Conservation (phyloP, 2,888 invertebrate species). For the Sminthurides aquaticus region DNA sequence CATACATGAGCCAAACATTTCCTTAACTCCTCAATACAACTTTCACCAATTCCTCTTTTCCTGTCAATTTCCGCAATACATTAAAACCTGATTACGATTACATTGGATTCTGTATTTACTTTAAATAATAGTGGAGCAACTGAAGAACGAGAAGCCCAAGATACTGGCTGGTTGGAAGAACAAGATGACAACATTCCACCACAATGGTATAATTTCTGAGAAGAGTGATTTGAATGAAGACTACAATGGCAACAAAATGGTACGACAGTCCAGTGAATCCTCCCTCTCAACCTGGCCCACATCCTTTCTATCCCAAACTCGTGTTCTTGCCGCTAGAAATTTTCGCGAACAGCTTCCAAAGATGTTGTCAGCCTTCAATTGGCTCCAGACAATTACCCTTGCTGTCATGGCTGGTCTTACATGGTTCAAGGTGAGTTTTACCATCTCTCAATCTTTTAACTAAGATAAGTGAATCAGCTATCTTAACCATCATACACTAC, state of each 20-base stretch:
- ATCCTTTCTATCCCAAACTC: constrained; percentile 42
- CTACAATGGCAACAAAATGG: constrained; percentile 39
- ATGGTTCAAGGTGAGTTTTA: constrained; percentile 61
- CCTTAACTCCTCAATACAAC: too few species aligned
- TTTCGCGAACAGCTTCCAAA: constrained; percentile 66
- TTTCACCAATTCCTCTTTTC: too few species aligned
- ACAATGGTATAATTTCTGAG: constrained; percentile 30
- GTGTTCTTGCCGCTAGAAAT: constrained; percentile 64
- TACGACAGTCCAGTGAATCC: constrained; percentile 28
- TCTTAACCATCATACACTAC: too few species aligned
- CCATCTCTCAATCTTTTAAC: background rate
- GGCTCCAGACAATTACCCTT: constrained; percentile 66
- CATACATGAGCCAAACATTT: too few species aligned
- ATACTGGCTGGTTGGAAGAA: constrained; percentile 39
- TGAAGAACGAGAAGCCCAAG: constrained; percentile 53
- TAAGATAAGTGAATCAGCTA: too few species aligned
- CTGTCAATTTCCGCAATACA: too few species aligned
- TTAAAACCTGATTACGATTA: too few species aligned
- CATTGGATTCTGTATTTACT: too few species aligned
- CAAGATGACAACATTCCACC: constrained; percentile 37
- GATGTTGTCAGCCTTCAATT: constrained; percentile 68
- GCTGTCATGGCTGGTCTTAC: constrained; percentile 65
- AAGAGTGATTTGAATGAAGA: constrained; percentile 36
- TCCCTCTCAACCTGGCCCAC: constrained; percentile 39
- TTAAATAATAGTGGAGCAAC: constrained; percentile 67